Base-by-base conservation (phyloP, 1,140 invertebrate genomes). In the Euwallacea similis region DNA sequence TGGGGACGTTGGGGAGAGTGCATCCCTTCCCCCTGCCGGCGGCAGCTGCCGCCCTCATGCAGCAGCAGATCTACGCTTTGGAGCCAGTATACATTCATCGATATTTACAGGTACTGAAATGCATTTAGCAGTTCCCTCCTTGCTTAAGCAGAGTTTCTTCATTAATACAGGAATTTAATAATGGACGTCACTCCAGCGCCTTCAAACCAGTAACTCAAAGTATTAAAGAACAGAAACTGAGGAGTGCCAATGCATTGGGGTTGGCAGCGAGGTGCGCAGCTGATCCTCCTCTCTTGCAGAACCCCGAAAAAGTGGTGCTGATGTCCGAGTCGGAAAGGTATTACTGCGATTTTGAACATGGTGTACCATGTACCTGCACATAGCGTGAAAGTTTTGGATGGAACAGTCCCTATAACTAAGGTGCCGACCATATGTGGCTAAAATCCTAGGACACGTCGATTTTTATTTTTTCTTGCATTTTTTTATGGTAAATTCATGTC, bases 221-320 rank as follows among this genome's bases (percentile, higher is more conserved):
- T 15, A 69, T 75, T 16, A 76, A 76, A 67, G 77, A 78, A 55
- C 71, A 73, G n/a, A 77, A 79, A 72, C 63, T 78, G 0, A 59
- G 74, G 60, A 72, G 72, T 53, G 73, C 71, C 7, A 71, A 62
- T 10, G 66, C 73, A n/a, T 13, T 76, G 44, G 64, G 71, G 13
- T 58, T 69, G 33, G 58, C 66, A 50, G 56, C 59, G 47, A 63
- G 67, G 73, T 78, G 62, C 42, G 65, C 74, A 7, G 66, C 70
- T 8, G 91, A 91, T 71, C 91, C 92, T 21, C 94, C 93, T 4
- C 87, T 93, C 43, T 82, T 96, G 9, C 89, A 95, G 76, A 90
- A 96, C 81, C 93, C 94, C 2, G 93, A 95, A 78, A 85, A 92
- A 42, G 93, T 96, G 11, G 91, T 96, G 33, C 89, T 92, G 2